Evolutionary conservation across 2,888 invertebrate species (phyloP).

Genomic region (Penaeus monodon): DNA sequence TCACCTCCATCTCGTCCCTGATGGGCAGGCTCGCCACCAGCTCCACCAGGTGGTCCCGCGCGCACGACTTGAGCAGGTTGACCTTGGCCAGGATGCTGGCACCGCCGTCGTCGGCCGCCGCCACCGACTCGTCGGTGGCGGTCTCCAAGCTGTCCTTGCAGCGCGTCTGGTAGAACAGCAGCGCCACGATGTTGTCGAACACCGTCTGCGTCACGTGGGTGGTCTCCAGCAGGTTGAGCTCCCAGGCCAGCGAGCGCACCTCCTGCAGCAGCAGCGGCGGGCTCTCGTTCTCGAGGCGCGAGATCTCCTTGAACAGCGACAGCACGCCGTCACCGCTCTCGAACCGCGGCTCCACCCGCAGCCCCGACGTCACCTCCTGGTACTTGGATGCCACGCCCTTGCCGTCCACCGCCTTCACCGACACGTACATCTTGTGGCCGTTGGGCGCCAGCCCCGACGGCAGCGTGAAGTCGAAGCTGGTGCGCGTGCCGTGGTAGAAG

Average conservation of each 20-base stretch:
- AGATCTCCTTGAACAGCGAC: conserved; percentile 55
- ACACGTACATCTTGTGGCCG: conserved; percentile 40
- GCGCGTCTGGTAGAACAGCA: conserved; percentile 51
- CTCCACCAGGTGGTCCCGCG: conserved; percentile 58
- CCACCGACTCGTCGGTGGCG: background rate
- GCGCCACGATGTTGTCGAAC: conserved; percentile 59
- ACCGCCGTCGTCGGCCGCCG: background rate
- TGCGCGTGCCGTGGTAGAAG: conserved; percentile 54
- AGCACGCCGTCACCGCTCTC: conserved; percentile 48
- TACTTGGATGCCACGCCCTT: conserved; percentile 56
- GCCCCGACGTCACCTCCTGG: background rate
- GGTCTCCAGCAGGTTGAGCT: conserved; percentile 45
- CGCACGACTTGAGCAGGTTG: conserved; percentile 61
- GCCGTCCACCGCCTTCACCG: conserved; percentile 55
- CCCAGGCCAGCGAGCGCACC: conserved; percentile 56
- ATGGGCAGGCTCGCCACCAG: conserved; percentile 41
- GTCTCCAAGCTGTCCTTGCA: conserved; percentile 46
- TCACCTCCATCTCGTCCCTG: conserved; percentile 61
- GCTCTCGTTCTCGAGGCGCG: conserved; percentile 48
- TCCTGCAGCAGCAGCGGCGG: conserved; percentile 56
- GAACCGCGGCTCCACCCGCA: conserved; percentile 41
- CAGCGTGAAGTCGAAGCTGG: conserved; percentile 45
- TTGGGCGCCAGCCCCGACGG: conserved; percentile 52
- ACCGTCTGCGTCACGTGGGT: conserved; percentile 49
- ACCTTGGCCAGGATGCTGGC: conserved; percentile 25